Base-by-base conservation (phyloP, 37 sponge, comb jelly and placozoan genomes). In the Beroe ovata region DNA sequence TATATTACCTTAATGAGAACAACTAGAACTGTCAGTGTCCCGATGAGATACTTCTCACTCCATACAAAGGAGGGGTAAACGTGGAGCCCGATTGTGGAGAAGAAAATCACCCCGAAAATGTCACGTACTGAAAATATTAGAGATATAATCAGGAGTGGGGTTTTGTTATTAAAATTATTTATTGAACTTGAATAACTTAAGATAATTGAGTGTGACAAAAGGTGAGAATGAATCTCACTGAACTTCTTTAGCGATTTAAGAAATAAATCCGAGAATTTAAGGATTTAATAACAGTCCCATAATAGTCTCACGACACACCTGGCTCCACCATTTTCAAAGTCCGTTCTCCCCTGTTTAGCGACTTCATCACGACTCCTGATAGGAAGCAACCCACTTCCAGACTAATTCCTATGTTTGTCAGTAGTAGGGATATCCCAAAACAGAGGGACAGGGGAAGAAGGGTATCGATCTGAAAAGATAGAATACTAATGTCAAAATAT, bases 361-460 rank as follows among this genome's bases (percentile, higher is more conserved):
- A 42, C 84, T 77, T 77, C 25, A 77, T 37, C 22, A 77, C 14
- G 4, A 42, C 54, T 3, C 84, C 84, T n/a, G 84, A 8, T 25
- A 77, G 22, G 38, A 69, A 40, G 33, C 84, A 77, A 21, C 41
- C 84, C 25, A 40, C 84, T 3, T 77, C 84, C 84, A 77, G 20
- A 77, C 84, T 77, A 20, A 39, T 25, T 3, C 84, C 84, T n/a
- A 36, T 21, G 8, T 77, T 42, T 0, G 54, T 23, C n/a, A 42
- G 54, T 18, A 77, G 0, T 2, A 77, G 84, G 23, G 84, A 16
- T n/a, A 77, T 0, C 4, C 28, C 42, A 20, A 39, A 77, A 25
- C 84, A 77, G 41, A 77, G 84, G 23, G 84, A 39, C 25, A 77
- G 47, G 47, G 84, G 84, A 4, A 77, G 84, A 4, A 77, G 84